Base-by-base conservation (phyloP, 2,797 vertebrate species). In the Hydrophis major region DNA sequence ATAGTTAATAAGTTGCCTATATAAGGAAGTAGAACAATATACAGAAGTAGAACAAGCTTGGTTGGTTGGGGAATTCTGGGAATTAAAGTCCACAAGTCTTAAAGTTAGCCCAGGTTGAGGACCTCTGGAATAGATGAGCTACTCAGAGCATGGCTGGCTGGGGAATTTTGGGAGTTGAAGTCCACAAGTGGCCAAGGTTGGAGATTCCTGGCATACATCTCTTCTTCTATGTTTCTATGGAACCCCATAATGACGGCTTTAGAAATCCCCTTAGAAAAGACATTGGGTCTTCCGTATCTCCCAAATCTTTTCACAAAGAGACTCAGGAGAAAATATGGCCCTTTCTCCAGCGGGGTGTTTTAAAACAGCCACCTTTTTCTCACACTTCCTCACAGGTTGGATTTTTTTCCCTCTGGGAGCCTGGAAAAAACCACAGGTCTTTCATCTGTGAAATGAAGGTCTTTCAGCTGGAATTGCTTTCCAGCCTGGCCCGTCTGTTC, bases 401-500 rank as follows among this genome's bases (percentile, higher is more conserved):
- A 74, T 89, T 89, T 37, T 37, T 10, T 16, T 3, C 6, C 5
- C 5, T 2, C 59, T 90, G 47, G 88, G 20, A 25, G 63, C 74
- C 7, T 22, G 20, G 37, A 78, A 78, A 37, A 37, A 78, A 42
- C 11, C 74, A 22, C 47, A 90, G 53, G 56, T 50, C 91, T 11
- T 92, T 94, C 55, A 1, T 42, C 59, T 42, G 14, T 92, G 59
- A 94, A 95, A 92, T 18, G 89, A 27, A 4, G 2, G 78, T 3
- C 4, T 94, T 94, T 93, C 37, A 78, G 50, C 69, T 6, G 93
- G 37, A 88, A 32, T 88, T 53, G 7, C 10, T 96, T 91, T 60
- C 86, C 13, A 94, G 95, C 83, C 93, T 90, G 2, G 0, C 6
- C n/a, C 55, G 16, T 55, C 86, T 92, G 92, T 93, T 95, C 42